Percentiles rank a stretch among this genome's conserved stretches.
Conservation (phyloP, 2,797 vertebrate genomes). For the Siniperca scherzeri region DNA sequence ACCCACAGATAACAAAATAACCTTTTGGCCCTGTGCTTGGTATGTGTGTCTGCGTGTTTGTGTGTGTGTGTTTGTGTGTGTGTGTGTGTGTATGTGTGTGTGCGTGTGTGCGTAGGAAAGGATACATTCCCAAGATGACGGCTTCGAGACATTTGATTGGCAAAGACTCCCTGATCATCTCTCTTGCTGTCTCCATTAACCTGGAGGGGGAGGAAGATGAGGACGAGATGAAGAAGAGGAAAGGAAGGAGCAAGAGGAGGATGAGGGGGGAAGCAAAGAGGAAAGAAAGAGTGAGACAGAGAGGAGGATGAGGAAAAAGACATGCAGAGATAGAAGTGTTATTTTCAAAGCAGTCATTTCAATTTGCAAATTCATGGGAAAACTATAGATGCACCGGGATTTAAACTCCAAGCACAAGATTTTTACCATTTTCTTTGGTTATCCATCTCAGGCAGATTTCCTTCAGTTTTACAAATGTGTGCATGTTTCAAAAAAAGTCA, state of each 20-base stretch:
- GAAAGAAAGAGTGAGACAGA: neutral
- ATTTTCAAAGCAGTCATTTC: neutral
- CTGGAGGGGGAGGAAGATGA: conserved; percentile 77
- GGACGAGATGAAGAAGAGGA: conserved; percentile 28
- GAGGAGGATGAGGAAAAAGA: too few relatives aligned
- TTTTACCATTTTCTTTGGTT: too few relatives aligned
- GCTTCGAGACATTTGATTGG: conserved; percentile 99
- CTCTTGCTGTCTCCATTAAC: conserved; percentile 97
- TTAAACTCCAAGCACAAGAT: neutral
- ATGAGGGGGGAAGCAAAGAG: neutral
- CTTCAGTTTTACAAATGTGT: neutral
- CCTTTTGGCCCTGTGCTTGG: conserved; percentile 17
- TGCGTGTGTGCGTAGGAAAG: conserved; percentile 75
- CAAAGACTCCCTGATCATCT: conserved; percentile 97
- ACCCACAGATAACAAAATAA: conserved; percentile 51
- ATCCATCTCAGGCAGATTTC: too few relatives aligned
- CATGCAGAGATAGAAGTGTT: neutral
- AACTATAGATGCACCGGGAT: neutral
- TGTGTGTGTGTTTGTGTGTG: conserved; percentile 18
- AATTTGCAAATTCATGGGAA: neutral
- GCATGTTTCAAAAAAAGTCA: neutral
- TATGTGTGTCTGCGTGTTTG: conserved; percentile 9
- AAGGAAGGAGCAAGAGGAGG: neutral
- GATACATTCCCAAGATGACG: conserved; percentile 99
- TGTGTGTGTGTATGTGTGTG: conserved; percentile 11